These are phyloP conservation scores for Minunthozetes semirufus DNA, from an alignment of 2,888 invertebrate species.

Conservation along the genomic window DNA sequence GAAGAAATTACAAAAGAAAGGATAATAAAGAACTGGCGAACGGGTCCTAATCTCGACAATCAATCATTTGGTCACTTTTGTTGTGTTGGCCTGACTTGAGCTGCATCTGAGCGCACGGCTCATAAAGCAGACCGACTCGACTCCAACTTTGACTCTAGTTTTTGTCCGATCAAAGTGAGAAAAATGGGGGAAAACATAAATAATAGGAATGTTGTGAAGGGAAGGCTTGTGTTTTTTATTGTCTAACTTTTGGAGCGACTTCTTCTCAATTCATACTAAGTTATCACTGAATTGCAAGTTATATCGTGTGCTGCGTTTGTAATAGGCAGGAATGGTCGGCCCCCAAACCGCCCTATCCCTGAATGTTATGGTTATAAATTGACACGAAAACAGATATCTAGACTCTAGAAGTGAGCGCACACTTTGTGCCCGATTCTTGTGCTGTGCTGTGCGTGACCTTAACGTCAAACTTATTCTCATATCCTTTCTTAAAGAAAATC, in stretches of 20 bases:
- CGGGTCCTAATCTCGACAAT: conserved; percentile 27
- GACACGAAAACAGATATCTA: conserved; percentile 25
- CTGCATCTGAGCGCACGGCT: not conserved
- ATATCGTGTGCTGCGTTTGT: conserved; percentile 23
- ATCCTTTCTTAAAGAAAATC: conserved; percentile 2
- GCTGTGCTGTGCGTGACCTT: not conserved
- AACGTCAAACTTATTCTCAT: not conserved
- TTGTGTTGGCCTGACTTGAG: not conserved
- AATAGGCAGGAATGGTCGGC: conserved; percentile 29
- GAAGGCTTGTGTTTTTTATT: conserved; percentile 18
- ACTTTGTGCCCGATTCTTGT: not conserved
- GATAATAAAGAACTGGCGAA: conserved; percentile 24
- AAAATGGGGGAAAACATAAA: conserved; percentile 18
- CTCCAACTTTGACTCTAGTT: conserved; percentile 3
- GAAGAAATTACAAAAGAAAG: conserved; percentile 16
- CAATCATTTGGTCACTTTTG: conserved; percentile 29
- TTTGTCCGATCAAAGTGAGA: conserved; percentile 18
- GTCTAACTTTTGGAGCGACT: conserved; percentile 14
- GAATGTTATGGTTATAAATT: conserved; percentile 32
- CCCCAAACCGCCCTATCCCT: conserved; percentile 20
- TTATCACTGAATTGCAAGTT: conserved; percentile 16
- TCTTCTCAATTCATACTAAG: conserved; percentile 6
- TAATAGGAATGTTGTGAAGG: not conserved
- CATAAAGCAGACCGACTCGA: conserved; percentile 1
- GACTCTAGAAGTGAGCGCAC: not conserved